These are phyloP conservation scores for Leucosticte australis DNA, from an alignment of 2,113 vertebrate species.

Conservation along the genomic window DNA sequence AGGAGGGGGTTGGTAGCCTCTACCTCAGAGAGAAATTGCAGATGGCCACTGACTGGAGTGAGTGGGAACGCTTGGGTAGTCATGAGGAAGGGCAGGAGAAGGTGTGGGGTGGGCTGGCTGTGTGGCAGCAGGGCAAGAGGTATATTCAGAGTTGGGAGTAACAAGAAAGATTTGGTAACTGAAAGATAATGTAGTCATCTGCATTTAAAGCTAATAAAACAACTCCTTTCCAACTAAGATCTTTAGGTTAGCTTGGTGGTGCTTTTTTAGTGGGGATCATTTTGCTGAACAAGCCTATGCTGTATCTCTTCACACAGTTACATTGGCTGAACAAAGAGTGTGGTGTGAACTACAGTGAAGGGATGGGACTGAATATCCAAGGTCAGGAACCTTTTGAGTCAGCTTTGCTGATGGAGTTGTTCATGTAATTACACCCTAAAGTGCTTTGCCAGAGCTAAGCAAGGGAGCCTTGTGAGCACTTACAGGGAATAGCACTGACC, in stretches of 20 bases:
- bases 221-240: neutral
- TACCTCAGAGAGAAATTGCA: neutral
- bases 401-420: slow-evolving; percentile 64
- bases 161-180: neutral
- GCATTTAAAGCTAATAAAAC: neutral
- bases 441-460: slow-evolving; percentile 31
- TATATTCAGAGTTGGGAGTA: neutral
- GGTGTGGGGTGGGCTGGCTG: neutral
- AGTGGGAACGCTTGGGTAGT: neutral
- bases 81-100: neutral
- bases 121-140: neutral
- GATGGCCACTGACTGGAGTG: neutral
- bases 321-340: neutral
- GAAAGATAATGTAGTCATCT: neutral
- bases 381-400: slow-evolving; percentile 64
- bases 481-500: slow-evolving; percentile 32
- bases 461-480: slow-evolving; percentile 13
- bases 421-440: slow-evolving; percentile 67
- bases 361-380: slow-evolving; percentile 32
- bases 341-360: slow-evolving; percentile 10
- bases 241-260: neutral
- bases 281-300: neutral
- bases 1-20: neutral
- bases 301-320: neutral
- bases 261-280: neutral